phyloP scores from a whole-genome alignment of 2,888 invertebrate species.

The Amblyjoppa proteus region DNA sequence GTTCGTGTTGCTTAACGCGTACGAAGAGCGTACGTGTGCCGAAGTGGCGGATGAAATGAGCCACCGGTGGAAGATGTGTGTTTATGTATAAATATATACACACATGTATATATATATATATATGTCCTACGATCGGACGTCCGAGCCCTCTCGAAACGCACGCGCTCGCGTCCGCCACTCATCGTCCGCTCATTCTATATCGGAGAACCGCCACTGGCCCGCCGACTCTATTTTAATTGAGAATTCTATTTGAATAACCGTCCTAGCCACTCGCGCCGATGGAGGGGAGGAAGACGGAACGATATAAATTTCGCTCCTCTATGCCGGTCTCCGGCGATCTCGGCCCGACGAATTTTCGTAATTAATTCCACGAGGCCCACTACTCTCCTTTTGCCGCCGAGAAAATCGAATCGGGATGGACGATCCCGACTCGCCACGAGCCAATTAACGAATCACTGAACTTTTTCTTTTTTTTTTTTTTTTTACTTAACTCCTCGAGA shows the following conservation, averaged over 20 bases:
- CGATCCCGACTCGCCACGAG: conserved; percentile 3
- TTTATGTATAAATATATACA: not conserved
- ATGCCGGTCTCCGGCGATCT: conserved; percentile 13
- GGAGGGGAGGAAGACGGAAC: conserved; percentile 21
- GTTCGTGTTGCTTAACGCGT: conserved; percentile 33
- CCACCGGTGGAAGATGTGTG: not conserved
- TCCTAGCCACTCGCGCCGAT: conserved; percentile 18
- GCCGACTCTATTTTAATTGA: conserved; percentile 64
- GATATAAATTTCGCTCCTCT: conserved; percentile 4
- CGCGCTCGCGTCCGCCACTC: conserved; percentile 26
- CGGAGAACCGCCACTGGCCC: conserved; percentile 17
- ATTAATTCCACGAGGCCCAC: conserved; percentile 48
- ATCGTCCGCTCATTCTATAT: conserved; percentile 32
- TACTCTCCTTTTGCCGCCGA: conserved; percentile 15
- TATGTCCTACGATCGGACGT: conserved; percentile 22
- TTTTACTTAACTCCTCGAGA: not conserved
- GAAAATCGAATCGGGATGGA: conserved; percentile 46
- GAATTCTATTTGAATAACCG: conserved; percentile 62
- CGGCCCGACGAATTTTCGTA: conserved; percentile 57
- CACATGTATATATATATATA: not conserved
- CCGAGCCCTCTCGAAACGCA: not conserved
- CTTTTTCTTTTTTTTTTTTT: not conserved
- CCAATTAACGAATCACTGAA: conserved; percentile 18
- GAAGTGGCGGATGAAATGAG: conserved; percentile 4
- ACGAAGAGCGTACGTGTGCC: conserved; percentile 1